Evolutionary conservation across 2,113 vertebrate species (phyloP).

Genomic region (Chamaea fasciata): DNA sequence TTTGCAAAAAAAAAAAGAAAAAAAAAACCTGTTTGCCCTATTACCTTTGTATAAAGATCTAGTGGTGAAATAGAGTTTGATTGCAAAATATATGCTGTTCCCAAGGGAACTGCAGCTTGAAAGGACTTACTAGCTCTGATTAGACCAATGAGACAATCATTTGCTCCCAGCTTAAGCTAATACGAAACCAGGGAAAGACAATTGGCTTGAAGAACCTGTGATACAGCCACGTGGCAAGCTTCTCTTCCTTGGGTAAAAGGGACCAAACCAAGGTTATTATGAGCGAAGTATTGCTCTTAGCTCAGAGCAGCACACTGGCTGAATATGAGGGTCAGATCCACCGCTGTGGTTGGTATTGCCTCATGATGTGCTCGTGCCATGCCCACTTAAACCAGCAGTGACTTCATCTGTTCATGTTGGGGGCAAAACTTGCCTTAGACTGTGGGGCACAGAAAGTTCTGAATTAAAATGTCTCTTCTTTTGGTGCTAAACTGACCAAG

Average conservation of each 20-base stretch:
- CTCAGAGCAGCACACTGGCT: not conserved
- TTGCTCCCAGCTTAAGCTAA: not conserved
- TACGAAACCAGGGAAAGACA: not conserved
- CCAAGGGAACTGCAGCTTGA: constrained; percentile 45
- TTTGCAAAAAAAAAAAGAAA: not conserved
- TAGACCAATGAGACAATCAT: not conserved
- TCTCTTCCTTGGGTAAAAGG: not conserved
- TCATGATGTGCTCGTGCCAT: accelerated
- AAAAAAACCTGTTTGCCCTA: not conserved
- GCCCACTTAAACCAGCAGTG: not conserved
- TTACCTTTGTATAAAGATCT: constrained; percentile 9
- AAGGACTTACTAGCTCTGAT: not conserved
- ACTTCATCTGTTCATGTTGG: not conserved
- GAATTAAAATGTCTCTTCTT: not conserved
- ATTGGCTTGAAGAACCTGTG: not conserved
- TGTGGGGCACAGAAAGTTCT: not conserved
- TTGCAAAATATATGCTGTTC: constrained; percentile 52
- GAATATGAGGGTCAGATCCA: accelerated
- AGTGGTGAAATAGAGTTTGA: not conserved
- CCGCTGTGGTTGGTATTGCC: not conserved
- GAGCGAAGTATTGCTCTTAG: not conserved
- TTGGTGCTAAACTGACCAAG: not conserved
- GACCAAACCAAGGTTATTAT: not conserved
- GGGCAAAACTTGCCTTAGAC: not conserved
- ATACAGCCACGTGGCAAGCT: not conserved